Evolutionary conservation across 2,113 vertebrate species (phyloP), one percentile per base, ranked within the genome.

Genomic region (Charadrius vociferus): DNA sequence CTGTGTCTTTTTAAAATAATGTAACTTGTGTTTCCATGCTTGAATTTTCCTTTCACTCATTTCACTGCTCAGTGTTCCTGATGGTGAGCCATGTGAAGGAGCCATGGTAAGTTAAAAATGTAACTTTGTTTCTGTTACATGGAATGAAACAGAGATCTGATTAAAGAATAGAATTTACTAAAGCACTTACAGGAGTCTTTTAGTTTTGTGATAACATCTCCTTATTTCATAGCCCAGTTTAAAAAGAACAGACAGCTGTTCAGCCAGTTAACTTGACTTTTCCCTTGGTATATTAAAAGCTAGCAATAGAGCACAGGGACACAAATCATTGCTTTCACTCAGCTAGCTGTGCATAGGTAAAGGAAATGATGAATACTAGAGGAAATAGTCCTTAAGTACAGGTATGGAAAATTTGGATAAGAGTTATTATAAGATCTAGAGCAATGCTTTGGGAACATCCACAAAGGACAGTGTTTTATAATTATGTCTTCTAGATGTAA

Each of bases 1-100:
- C 6, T 32, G 12, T 62, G 9, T 53, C 45, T 56, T 50, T 73
- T 65, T 29, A 65, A 89, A 43, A n/a, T 50, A 72, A 37, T 4
- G 1, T 32, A 59, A 30, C 20, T 37, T 2, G 0, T 29, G 10
- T 56, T 45, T 90, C 19, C 2, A 9, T 32, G 9, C 10, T 19
- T 88, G 23, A 59, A 14, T 49, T 81, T 47, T 88, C 19, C 7
- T 81, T 73, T 21, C 53, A 16, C 20, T 61, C 3, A 10, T 84
- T 90, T 84, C 21, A 15, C 13, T 50, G 39, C 6, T 20, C 17
- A 16, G 23, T 12, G 22, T 24, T 67, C 26, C 56, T 67, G 16
- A 53, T 23, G 22, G 14, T 75, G 13, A 66, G 29, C 10, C 14
- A 14, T 1, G 2, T 41, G 30, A 77, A 67, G n/a, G 41, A 62